Evolutionary conservation across 2,113 vertebrate species (phyloP), one percentile per base, ranked within the genome.

Genomic region (Mesoclemmys tuberculata): DNA sequence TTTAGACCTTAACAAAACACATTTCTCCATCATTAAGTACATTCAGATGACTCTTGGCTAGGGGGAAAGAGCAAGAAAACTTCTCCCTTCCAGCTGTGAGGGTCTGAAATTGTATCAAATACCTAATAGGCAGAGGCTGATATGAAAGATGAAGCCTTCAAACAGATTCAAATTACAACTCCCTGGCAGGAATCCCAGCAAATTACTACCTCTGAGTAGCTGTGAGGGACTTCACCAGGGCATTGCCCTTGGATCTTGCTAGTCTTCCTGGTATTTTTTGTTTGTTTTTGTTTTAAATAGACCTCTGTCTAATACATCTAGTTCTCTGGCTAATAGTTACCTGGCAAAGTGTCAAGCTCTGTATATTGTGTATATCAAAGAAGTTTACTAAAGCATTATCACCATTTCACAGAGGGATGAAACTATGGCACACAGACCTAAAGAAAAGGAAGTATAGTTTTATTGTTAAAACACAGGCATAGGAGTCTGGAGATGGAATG

Each of bases 271-370:
- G 19, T n/a, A 71, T 75, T 44, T 58, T 46, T 29, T 41, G 13
- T 61, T 71, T 71, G 19, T 71, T 52, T 56, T 80, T 88, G 85
- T 81, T 93, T 80, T 41, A 61, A 68, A 56, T 64, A 84, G 79
- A 38, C 0, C 0, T 16, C 85, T 86, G 31, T 48, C 31, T 38
- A 71, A 12, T 31, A 81, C n/a, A 71, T 71, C 52, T 68, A 84
- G 79, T n/a, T 0, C 0, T 21, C 81, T 88, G 27, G 48, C 31
- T 44, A 71, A 22, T 31, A 74, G 35, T 38, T 71, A 56, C 4
- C 0, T 0, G 79, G 84, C 9, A 1, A 92, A 81, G 7, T 46
- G 24, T 44, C 44, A 29, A 75, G 21, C 74, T 27, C 74, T 46
- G 26, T 16, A 9, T 9, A 18, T 82, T 85, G 58, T 85, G 74